phyloP scores from a whole-genome alignment of 2,888 invertebrate species.

The Allolobophora icterica region DNA sequence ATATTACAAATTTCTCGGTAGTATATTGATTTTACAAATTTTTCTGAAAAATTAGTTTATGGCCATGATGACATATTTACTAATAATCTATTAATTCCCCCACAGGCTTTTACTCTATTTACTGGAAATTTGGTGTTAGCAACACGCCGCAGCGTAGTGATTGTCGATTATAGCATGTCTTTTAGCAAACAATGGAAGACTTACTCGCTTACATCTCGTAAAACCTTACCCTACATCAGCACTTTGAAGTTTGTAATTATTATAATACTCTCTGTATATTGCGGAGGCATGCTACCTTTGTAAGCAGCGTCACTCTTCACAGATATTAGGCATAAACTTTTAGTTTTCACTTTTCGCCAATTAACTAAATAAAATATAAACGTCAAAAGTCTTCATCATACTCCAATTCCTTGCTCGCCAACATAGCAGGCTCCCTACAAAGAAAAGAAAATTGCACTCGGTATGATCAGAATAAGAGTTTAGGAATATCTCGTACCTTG shows the following conservation, averaged over 20 bases:
- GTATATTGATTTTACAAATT: not conserved
- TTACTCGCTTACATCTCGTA: not conserved
- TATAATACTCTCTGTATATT: not conserved
- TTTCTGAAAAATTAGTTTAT: not conserved
- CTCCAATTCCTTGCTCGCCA: not conserved
- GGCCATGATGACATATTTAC: not conserved
- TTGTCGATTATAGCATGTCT: not conserved
- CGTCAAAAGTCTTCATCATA: not conserved
- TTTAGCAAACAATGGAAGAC: not conserved
- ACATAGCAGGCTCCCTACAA: not conserved
- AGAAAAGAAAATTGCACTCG: not conserved
- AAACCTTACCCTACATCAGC: not conserved
- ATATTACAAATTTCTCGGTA: not conserved
- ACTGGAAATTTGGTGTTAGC: not conserved
- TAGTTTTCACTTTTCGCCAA: not conserved
- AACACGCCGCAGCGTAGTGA: not conserved
- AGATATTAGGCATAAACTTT: not conserved
- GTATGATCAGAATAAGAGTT: not conserved
- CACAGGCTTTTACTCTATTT: not conserved
- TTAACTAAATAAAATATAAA: slow-evolving; percentile 1
- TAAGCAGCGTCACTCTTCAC: not conserved
- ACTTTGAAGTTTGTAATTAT: not conserved
- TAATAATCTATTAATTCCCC: not conserved
- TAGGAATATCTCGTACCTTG: not conserved
- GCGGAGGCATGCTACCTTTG: not conserved